phyloP scores from a whole-genome alignment of 1,140 invertebrate species.

The Anadara kagoshimensis region DNA sequence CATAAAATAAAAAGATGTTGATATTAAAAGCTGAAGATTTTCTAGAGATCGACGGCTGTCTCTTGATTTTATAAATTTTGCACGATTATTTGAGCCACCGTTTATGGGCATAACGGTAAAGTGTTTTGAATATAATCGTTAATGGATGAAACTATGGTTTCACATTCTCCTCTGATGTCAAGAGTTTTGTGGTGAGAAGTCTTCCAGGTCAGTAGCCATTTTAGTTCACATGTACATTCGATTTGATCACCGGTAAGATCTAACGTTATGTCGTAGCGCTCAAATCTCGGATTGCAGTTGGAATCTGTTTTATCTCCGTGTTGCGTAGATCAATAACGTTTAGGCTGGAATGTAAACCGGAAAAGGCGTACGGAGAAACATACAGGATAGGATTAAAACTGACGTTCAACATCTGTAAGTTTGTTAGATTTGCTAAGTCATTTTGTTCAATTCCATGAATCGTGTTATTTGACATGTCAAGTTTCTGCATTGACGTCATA shows the following conservation, averaged over 20 bases:
- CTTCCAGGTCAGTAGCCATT: slow-evolving; percentile 22
- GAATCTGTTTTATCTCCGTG: slow-evolving; percentile 11
- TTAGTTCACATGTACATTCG: slow-evolving; percentile 33
- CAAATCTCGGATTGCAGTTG: slow-evolving; percentile 26
- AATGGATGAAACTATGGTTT: slow-evolving; percentile 21
- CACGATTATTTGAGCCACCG: no score
- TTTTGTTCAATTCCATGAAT: slow-evolving; percentile 35
- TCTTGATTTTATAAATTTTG: no score
- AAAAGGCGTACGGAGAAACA: slow-evolving; percentile 33
- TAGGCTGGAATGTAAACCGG: slow-evolving; percentile 7
- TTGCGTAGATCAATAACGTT: slow-evolving; percentile 18
- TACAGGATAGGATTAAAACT: slow-evolving; percentile 40
- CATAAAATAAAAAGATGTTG: no score
- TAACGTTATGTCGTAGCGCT: slow-evolving; percentile 10
- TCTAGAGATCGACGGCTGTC: no score
- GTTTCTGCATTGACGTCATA: slow-evolving; percentile 21
- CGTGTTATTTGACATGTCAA: slow-evolving; percentile 34
- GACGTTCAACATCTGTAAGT: slow-evolving; percentile 20
- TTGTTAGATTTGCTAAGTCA: slow-evolving; percentile 16
- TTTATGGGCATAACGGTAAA: slow-evolving; percentile 2
- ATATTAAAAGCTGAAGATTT: no score
- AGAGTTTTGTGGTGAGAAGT: background rate
- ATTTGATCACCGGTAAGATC: slow-evolving; percentile 27
- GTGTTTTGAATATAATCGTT: slow-evolving; percentile 23
- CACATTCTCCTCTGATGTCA: slow-evolving; percentile 16